A percentile compares a stretch with the other conserved stretches of the same genome.
These are phyloP conservation scores for Syngnathus rostellatus DNA, from an alignment of 2,797 vertebrate genomes.

Conservation along the genomic window DNA sequence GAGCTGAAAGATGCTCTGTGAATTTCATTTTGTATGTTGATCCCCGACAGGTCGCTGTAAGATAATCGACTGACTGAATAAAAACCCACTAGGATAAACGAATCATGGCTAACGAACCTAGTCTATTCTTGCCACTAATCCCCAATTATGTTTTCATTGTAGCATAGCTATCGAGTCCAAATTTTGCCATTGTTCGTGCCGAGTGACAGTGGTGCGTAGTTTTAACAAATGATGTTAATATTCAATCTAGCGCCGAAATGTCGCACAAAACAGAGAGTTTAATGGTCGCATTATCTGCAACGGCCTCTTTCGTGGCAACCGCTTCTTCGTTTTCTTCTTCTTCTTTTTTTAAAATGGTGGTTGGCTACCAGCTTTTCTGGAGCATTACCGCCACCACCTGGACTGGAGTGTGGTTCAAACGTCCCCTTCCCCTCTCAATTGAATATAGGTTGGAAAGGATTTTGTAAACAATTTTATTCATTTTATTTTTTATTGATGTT, in stretches of 20 bases:
- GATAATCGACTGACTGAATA: neutral
- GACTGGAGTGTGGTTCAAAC: too few relatives aligned
- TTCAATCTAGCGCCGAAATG: neutral
- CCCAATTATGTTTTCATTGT: neutral
- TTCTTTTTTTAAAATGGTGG: neutral
- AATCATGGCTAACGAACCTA: neutral
- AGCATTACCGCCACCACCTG: neutral
- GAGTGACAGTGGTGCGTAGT: neutral
- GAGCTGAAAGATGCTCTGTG: slow-evolving; percentile 94
- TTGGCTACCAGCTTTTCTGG: neutral
- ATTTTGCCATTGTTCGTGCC: neutral
- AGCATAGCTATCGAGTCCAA: neutral
- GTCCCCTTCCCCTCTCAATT: too few relatives aligned
- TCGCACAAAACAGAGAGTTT: neutral
- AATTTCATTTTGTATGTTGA: slow-evolving; percentile 83
- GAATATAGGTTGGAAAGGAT: too few relatives aligned
- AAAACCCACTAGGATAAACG: neutral
- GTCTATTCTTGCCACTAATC: neutral
- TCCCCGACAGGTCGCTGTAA: neutral
- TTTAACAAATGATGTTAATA: neutral
- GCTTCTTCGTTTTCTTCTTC: neutral
- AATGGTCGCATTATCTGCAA: neutral
- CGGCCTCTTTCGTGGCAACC: neutral
- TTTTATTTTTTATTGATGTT: neutral
- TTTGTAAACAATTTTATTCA: neutral